Percentiles rank a stretch among this genome's conserved stretches.
phyloP scores from a whole-genome alignment of 2,888 invertebrate genomes.

The Parthenolecanium corni region DNA sequence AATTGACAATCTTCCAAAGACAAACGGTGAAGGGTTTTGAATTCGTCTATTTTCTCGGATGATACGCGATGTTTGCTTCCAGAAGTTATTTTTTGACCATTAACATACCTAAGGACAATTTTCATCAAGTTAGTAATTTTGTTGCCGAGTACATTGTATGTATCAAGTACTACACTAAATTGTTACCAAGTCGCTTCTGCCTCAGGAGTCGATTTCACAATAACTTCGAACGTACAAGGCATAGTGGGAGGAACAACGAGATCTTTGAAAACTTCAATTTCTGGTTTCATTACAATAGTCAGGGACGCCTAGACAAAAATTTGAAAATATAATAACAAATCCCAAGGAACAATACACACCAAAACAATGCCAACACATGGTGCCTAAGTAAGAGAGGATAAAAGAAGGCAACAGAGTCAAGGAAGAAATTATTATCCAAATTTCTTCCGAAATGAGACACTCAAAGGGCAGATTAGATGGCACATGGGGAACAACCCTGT shows the following conservation, averaged over 20 bases:
- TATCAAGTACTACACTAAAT: not conserved
- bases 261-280: slow-evolving; percentile 64
- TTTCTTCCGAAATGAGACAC: too few species aligned
- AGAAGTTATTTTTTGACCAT: slow-evolving; percentile 30
- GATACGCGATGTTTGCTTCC: slow-evolving; percentile 48
- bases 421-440: too few species aligned
- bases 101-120: slow-evolving; percentile 30
- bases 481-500: too few species aligned
- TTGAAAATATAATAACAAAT: too few species aligned
- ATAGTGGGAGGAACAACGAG: slow-evolving; percentile 63
- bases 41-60: slow-evolving; percentile 49
- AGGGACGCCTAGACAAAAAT: slow-evolving; percentile 46
- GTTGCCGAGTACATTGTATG: not conserved
- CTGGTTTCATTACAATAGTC: slow-evolving; percentile 66
- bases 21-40: slow-evolving; percentile 56
- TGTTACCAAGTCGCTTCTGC: slow-evolving; percentile 77
- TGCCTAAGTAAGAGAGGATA: too few species aligned
- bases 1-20: slow-evolving; percentile 56
- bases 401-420: too few species aligned
- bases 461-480: too few species aligned
- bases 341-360: too few species aligned
- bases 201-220: slow-evolving; percentile 77
- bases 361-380: too few species aligned
- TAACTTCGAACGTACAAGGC: slow-evolving; percentile 63
- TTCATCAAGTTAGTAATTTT: slow-evolving; percentile 16